phyloP scores from a whole-genome alignment of 2,888 invertebrate genomes.

The Aspidiotus rigidus region DNA sequence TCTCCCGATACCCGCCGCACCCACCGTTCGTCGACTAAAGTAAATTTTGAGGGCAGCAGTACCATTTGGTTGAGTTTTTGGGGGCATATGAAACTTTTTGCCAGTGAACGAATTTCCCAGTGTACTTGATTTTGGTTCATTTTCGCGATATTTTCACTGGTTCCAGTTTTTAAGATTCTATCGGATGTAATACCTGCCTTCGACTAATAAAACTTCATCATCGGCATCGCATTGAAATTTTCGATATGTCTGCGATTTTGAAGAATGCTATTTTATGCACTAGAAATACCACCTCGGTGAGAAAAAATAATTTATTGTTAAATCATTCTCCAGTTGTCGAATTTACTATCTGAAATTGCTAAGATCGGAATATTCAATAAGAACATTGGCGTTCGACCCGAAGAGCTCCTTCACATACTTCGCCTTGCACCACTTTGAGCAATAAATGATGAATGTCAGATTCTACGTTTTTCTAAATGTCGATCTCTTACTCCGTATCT shows the following conservation, averaged over 20 bases:
- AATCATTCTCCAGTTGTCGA: background rate
- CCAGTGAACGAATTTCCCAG: no score
- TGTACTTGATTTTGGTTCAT: no score
- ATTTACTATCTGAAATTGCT: background rate
- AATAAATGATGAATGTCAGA: background rate
- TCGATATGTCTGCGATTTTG: constrained; percentile 4
- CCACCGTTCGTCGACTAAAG: no score
- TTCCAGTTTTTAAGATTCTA: no score
- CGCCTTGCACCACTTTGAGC: background rate
- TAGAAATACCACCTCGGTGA: background rate
- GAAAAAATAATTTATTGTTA: background rate
- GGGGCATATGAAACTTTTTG: no score
- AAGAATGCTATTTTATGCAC: background rate
- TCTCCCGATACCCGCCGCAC: no score
- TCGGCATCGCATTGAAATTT: background rate
- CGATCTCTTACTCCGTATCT: background rate
- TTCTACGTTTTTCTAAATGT: background rate
- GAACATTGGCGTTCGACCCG: background rate
- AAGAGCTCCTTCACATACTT: background rate
- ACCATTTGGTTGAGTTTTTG: no score
- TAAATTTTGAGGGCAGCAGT: no score
- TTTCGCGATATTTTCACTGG: no score
- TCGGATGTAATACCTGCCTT: no score
- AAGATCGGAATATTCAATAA: background rate
- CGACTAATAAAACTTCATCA: no score